These are phyloP conservation scores for Peromyscus nudipes DNA, from an alignment of 2,797 vertebrate genomes.

Conservation along the genomic window DNA sequence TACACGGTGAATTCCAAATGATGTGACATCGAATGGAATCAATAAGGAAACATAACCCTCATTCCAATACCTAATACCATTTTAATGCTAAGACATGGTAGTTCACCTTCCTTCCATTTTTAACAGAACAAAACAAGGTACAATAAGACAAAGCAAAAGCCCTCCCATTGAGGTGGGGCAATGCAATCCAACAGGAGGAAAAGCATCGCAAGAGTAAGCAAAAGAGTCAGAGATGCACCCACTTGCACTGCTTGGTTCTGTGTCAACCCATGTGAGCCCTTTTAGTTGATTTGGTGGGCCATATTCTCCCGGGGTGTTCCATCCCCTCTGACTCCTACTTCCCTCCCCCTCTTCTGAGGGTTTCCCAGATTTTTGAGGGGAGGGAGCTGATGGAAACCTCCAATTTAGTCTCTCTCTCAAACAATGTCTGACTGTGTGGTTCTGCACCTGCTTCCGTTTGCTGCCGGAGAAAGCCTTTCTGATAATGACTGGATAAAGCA, in stretches of 20 bases:
- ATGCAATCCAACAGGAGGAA: background rate
- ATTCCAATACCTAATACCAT: constrained; percentile 4
- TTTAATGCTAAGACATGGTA: background rate
- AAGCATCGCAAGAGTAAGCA: background rate
- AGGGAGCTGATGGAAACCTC: background rate
- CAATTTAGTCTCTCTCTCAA: background rate
- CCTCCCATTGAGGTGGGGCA: background rate
- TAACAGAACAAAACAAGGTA: background rate
- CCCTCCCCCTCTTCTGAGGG: rapidly evolving
- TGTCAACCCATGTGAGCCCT: too few relatives aligned
- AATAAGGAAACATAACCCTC: background rate
- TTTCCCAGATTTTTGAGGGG: background rate
- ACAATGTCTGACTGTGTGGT: background rate
- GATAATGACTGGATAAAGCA: background rate
- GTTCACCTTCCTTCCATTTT: too few relatives aligned
- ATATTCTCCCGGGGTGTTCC: background rate
- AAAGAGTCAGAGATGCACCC: background rate
- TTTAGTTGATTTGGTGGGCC: background rate
- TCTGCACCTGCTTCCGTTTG: too few relatives aligned
- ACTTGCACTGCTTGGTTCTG: background rate
- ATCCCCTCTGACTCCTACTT: background rate
- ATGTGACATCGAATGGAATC: background rate
- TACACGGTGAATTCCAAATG: background rate
- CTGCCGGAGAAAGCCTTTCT: background rate
- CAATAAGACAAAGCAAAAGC: background rate